These are phyloP conservation scores for Leptopilina clavipes DNA, from an alignment of 1,140 invertebrate species.

Conservation along the genomic window DNA sequence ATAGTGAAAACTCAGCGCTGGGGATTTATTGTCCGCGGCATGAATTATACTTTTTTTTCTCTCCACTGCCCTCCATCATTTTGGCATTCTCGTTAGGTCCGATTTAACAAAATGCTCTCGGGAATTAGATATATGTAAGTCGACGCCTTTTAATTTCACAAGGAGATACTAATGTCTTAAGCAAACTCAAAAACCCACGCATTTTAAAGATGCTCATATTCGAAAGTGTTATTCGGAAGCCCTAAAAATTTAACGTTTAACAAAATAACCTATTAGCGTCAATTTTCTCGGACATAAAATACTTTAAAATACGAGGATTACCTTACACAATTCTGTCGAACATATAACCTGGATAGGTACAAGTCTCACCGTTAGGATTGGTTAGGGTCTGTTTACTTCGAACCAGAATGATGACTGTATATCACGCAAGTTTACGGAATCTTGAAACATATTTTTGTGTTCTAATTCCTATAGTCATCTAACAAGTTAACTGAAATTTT, in stretches of 20 bases:
- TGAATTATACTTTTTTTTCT: constrained; percentile 50
- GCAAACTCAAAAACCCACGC: not conserved
- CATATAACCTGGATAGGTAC: not conserved
- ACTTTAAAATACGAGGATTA: constrained; percentile 2
- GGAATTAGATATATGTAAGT: not conserved
- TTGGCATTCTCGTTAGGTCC: constrained; percentile 38
- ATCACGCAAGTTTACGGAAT: constrained; percentile 14
- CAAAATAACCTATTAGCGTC: not conserved
- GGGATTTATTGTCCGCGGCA: constrained; percentile 53
- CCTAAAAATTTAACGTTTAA: not conserved
- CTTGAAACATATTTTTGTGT: not conserved
- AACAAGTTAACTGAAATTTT: no score
- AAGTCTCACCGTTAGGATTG: constrained; percentile 14
- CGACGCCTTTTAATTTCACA: constrained; percentile 23
- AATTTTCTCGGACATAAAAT: not conserved
- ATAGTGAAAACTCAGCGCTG: not conserved
- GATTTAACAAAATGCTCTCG: not conserved
- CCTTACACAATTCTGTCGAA: constrained; percentile 4
- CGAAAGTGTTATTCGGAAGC: constrained; percentile 5
- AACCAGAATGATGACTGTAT: not conserved
- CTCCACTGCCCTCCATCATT: not conserved
- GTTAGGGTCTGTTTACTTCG: constrained; percentile 19
- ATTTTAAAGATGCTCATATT: not conserved
- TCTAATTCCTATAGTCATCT: not conserved
- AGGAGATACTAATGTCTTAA: constrained; percentile 14